phyloP scores from a whole-genome alignment of 2,113 vertebrate genomes.

The Phaethornis superciliosus region DNA sequence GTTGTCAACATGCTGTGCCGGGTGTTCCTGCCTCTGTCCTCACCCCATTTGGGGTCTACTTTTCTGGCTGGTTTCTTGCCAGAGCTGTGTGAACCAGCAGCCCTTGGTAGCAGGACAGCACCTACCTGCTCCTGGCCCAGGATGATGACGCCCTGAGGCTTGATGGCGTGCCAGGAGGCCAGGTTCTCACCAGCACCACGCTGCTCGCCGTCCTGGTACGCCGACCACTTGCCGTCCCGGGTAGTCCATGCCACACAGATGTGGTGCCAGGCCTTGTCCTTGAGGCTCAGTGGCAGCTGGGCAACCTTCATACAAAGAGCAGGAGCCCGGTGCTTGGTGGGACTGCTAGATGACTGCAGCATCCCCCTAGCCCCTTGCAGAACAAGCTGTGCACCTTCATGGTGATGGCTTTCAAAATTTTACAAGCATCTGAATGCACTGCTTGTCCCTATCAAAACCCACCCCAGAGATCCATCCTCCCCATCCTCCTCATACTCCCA shows the following conservation, averaged over 20 bases:
- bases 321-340: accelerated
- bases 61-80: accelerated
- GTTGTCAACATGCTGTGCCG: accelerated
- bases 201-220: constrained; percentile 86
- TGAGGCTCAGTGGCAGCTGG: constrained; percentile 88
- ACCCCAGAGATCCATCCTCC: accelerated
- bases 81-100: accelerated
- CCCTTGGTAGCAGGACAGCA: accelerated
- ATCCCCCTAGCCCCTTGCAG: accelerated
- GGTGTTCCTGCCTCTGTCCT: accelerated
- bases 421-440: background rate
- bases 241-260: constrained; percentile 94
- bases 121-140: constrained; percentile 96
- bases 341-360: background rate
- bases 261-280: constrained; percentile 90
- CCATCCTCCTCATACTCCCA: background rate
- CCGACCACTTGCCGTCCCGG: constrained; percentile 91
- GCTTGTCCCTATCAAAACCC: background rate
- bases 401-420: background rate
- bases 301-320: constrained; percentile 78
- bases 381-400: accelerated
- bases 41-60: accelerated
- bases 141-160: constrained; percentile 90
- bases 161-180: constrained; percentile 95
- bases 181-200: constrained; percentile 88